Base-by-base conservation (phyloP, 2,113 vertebrate genomes). In the Limnothrissa miodon region DNA sequence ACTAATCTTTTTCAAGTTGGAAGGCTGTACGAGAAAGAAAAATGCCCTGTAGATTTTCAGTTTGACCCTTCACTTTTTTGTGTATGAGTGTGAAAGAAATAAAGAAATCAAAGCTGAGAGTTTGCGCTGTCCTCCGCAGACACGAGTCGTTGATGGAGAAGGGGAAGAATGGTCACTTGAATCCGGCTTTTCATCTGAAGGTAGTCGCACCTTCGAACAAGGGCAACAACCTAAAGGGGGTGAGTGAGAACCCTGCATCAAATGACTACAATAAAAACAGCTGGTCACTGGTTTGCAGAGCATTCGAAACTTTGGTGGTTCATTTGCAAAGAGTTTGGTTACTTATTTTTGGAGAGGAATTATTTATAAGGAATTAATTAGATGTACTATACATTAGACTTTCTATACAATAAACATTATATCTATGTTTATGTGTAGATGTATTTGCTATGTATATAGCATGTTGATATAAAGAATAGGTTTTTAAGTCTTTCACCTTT, bases 181-280 rank as follows among this genome's bases (percentile, higher is more conserved):
- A 94, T 84, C 92, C 89, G 15, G 91, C 93, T 66, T 95, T 95
- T 84, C 93, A 95, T 89, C 89, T 95, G 45, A 95, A 95, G 87
- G 93, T 94, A 62, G 92, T 95, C 8, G 93, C 92, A 45, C 92
- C 93, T 0, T 83, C 90, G 59, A 91, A 89, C 90, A 94, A 93
- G 89, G 90, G 88, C 7, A 82, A 86, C 84, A 84, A 87, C 83
- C 89, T 92, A 81, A 94, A 93, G 88, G 92, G 90, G 93, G 94
- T 95, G 85, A 79, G 83, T 36, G 46, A 0, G 29, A 13, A 56
- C 3, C 4, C 5, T 56, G 19, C 4, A 51, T 19, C 13, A 51
- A 51, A 17, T 51, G 48, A 3, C 48, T 46, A 10, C 8, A 9
- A 15, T 3, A 9, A 17, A 48, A 15, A 48, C 46, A 17, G 15